These are phyloP conservation scores for Alethe diademata DNA, from an alignment of 2,113 vertebrate species.

Conservation along the genomic window DNA sequence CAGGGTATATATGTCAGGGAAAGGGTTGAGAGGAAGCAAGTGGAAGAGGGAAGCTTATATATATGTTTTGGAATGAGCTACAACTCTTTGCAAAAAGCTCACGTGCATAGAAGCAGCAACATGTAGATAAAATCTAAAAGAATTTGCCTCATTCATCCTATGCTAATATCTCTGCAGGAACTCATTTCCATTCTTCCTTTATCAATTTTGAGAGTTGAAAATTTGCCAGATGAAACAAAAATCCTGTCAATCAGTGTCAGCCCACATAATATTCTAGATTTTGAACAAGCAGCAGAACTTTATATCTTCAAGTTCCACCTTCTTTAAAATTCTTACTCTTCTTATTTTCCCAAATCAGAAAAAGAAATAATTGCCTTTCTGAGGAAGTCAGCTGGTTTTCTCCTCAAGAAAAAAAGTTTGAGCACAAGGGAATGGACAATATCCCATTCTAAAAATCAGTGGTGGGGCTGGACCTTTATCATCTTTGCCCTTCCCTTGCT, in stretches of 20 bases:
- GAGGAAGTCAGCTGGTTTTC: background rate
- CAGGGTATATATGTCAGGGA: background rate
- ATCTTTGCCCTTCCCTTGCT: background rate
- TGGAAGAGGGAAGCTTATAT: background rate
- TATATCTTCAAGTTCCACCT: background rate
- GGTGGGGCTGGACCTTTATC: background rate
- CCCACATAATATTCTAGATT: background rate
- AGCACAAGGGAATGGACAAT: background rate
- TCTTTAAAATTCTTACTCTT: background rate
- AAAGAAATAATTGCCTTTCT: background rate
- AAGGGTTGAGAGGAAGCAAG: background rate
- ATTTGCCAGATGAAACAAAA: background rate
- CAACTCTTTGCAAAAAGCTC: background rate
- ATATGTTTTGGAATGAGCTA: background rate
- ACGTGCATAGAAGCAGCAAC: background rate
- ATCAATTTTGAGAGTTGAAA: background rate
- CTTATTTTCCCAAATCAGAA: background rate
- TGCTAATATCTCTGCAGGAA: background rate
- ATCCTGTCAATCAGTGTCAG: background rate
- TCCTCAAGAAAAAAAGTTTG: background rate
- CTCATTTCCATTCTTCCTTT: background rate
- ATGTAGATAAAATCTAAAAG: background rate
- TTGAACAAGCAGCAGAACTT: background rate
- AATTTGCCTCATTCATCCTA: background rate
- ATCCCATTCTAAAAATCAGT: accelerated